Evolutionary conservation across 1,140 invertebrate genomes (phyloP), one percentile per base, ranked within the genome.

Genomic region (Hyposmocoma kahamanoa): DNA sequence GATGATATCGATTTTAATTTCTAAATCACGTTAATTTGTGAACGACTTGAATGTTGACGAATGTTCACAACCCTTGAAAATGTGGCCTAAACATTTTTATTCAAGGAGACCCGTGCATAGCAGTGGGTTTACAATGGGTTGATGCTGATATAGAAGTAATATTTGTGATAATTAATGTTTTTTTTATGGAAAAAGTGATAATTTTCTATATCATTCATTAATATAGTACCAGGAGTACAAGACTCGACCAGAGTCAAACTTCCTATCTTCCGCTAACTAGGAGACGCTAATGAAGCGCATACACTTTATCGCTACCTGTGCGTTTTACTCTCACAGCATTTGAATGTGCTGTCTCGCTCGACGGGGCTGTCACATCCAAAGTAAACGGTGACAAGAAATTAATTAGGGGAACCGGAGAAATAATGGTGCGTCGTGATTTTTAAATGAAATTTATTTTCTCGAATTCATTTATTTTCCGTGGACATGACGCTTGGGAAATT

Each of bases 401-500:
- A 84, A 84, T 84, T 84, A 84, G 76, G 80, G 73, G 32, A 81
- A 74, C 67, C 71, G 64, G 63, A 67, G 77, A 78, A 84, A 82
- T 82, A 84, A 84, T 84, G 78, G 77, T 72, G 53, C 54, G 68
- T 70, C 72, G 76, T 82, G 78, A 84, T 84, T 84, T 84, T 84
- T 84, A 82, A 84, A 84, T 80, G 77, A 80, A 84, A 84, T 80
- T 79, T 84, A 84, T 82, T 82, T 82, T 79, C 76, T 82, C 59
- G 74, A 79, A 69, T 84, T 82, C 80, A 84, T 82, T 84, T 84
- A 80, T 79, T 36, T 78, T 67, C 56, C 58, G 68, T 67, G 67
- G 67, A 81, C 77, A 84, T 80, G 80, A 84, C 80, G 82, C 76
- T 77, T 77, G 71, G 73, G 76, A 79, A 81, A 81, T 83, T 77